Evolutionary conservation across 2,888 invertebrate species (phyloP), one percentile per base, ranked within the genome.

Genomic region (Thymelicus lineola): DNA sequence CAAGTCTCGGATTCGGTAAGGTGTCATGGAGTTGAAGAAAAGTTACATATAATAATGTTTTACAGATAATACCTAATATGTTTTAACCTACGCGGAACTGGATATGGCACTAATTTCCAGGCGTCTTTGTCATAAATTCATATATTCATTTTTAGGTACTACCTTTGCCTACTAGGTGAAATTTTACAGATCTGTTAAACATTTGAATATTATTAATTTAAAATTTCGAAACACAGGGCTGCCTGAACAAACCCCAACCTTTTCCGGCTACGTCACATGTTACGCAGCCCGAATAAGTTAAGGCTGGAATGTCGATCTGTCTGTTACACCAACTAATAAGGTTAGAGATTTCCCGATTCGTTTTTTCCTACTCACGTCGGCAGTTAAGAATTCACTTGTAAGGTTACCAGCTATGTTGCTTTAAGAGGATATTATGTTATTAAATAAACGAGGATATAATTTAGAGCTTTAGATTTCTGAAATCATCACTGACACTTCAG

Each of bases 331-430:
- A 60, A 65, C 71, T 70, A 71, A 72, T 72, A 75, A 66, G 72
- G 75, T 59, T 66, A 63, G 45, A 74, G 73, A 75, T 76, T 75
- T 76, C 73, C 74, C 75, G 74, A 61, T 61, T 63, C 55, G 53
- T 63, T 72, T 76, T 76, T 76, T 75, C 66, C 71, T 67, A 48
- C 55, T 65, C 71, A 67, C 58, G 53, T 71, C 58, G 53, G 28
- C 55, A 57, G 36, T 6, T 61, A 55, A 67, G 67, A 67, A 67
- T 67, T 17, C 42, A 61, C 55, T 55, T 55, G 55, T 45, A 61
- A 17, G 55, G 7, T 36, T 45, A 55, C 67, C 45, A 50, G 14
- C 17, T 53, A 59, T 38, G 28, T 15, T 9, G 15, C 7, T 12
- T 53, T 9, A 5, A 0, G 46, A 17, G 9, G 48, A 48, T 7